A percentile compares a stretch with the other conserved stretches of the same genome.
phyloP scores from a whole-genome alignment of 2,113 vertebrate genomes.

The Bufo gargarizans region DNA sequence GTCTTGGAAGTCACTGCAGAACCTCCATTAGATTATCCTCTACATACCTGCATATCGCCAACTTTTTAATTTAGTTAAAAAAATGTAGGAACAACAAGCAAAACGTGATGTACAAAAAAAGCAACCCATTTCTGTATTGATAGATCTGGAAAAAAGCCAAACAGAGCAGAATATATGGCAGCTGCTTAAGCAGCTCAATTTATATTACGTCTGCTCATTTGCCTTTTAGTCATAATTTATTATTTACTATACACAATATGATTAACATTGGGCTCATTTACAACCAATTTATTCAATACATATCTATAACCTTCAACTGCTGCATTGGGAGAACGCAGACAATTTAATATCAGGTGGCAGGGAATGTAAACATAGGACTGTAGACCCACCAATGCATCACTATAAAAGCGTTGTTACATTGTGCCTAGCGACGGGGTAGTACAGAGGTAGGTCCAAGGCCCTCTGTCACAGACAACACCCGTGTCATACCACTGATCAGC shows the following conservation, averaged over 20 bases:
- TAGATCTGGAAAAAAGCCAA: not conserved
- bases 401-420: not conserved
- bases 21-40: not conserved
- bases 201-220: conserved; percentile 11
- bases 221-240: conserved; percentile 22
- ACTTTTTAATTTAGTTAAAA: not conserved
- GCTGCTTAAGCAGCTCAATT: conserved; percentile 10
- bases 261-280: not conserved
- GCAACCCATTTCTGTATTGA: not conserved
- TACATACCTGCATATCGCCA: no score
- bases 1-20: not conserved
- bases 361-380: not conserved
- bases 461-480: no score
- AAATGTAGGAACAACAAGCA: not conserved
- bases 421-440: not conserved
- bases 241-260: conserved; percentile 9
- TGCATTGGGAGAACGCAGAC: not conserved
- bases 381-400: not conserved
- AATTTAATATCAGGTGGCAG: not conserved
- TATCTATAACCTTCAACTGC: not conserved
- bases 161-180: conserved; percentile 1
- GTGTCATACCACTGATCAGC: no score
- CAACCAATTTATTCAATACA: not conserved
- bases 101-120: not conserved
- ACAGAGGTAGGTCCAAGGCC: no score